A percentile compares a stretch with the other conserved stretches of the same genome.
These are phyloP conservation scores for Colaptes auratus DNA, from an alignment of 2,113 vertebrate genomes.

Conservation along the genomic window DNA sequence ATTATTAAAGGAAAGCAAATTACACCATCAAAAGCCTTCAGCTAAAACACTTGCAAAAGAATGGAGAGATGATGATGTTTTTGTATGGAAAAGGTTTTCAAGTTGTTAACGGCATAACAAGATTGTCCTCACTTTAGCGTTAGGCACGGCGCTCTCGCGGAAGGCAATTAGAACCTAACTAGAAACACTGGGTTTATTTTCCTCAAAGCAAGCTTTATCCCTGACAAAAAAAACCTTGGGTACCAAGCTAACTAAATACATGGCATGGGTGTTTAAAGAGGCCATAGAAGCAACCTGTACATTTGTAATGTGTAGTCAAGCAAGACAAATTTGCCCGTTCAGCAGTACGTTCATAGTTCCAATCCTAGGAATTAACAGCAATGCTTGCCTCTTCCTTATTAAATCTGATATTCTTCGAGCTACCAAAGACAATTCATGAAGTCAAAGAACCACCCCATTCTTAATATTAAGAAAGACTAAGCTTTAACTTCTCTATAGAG, in stretches of 20 bases:
- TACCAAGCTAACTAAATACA: neutral
- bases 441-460: neutral
- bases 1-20: neutral
- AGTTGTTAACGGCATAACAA: neutral
- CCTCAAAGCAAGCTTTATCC: neutral
- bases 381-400: neutral
- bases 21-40: neutral
- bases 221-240: neutral
- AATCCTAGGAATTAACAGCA: neutral
- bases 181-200: rapidly evolving
- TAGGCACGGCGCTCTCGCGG: neutral
- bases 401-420: neutral
- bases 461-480: neutral
- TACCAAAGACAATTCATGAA: neutral
- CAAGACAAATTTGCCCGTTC: neutral
- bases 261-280: neutral
- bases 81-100: neutral
- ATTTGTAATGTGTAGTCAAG: neutral
- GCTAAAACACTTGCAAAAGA: neutral
- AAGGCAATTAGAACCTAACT: neutral
- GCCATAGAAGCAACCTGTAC: neutral
- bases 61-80: neutral
- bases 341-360: neutral
- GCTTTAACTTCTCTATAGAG: neutral
- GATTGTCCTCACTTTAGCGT: neutral